Evolutionary conservation across 2,113 vertebrate genomes (phyloP), one percentile per base, ranked within the genome.

Genomic region (Gymnorhina tibicen): DNA sequence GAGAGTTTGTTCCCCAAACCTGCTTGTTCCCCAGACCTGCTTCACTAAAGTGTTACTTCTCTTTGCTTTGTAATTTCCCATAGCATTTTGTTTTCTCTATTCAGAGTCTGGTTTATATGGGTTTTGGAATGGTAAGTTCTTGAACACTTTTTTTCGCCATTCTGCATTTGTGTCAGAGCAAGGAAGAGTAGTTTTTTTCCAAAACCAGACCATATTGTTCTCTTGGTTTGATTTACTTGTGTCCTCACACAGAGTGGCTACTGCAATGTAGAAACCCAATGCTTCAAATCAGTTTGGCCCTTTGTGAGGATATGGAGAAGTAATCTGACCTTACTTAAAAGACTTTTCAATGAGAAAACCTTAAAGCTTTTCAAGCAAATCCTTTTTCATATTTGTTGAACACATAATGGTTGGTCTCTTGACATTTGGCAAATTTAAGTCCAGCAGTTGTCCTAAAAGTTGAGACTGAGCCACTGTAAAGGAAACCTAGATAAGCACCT

Each of bases 361-460:
- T n/a, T 19, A 52, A 91, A 76, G 17, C 11, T 92, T 87, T 84
- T 81, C 27, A 70, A 41, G 26, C 8, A 91, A 62, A 78, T 74
- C 3, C 3, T 39, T 42, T 81, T 27, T 89, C 24, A 18, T 66
- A 55, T 59, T 26, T 72, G 23, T 78, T 74, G 42, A 59, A 52
- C 9, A 46, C 0, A 0, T 20, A 46, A 16, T 1, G 0, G 13
- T 56, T 59, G 6, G 15, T 87, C 10, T 64, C 42, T 64, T 87
- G 35, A 24, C 0, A 1, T 52, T 44, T 75, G 52, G 8, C 42
- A 58, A 56, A 67, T 84, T 7, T 27, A 50, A 87, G 28, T 73
- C 37, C 60, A 76, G 18, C 7, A 9, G 6, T 75, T 64, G n/a
- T 66, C 30, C 18, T 63, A 23, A 26, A 74, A 87, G 50, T 32